These are phyloP conservation scores for Calephelis virginiensis DNA, from an alignment of 1,140 invertebrate genomes.

Conservation along the genomic window DNA sequence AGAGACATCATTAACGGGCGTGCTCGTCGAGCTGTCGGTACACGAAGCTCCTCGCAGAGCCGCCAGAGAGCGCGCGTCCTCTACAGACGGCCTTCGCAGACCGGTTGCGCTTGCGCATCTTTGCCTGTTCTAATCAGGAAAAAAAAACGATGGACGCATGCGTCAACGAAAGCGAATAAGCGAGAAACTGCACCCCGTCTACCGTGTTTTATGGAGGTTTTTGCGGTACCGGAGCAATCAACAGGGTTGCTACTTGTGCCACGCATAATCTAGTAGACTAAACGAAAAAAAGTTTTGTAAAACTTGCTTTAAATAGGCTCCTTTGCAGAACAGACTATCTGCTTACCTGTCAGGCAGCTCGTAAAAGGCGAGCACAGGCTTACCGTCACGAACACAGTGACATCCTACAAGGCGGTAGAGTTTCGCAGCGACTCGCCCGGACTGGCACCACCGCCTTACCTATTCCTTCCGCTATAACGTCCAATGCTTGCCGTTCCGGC, in stretches of 20 bases:
- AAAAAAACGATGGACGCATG: constrained; percentile 64
- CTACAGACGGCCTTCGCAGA: constrained; percentile 65
- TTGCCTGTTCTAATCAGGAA: constrained; percentile 74
- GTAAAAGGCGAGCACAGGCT: no score
- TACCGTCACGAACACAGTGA: no score
- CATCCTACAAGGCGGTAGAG: no score
- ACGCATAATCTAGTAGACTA: no score
- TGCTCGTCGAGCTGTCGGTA: constrained; percentile 30
- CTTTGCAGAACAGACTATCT: no score
- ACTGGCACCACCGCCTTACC: no score
- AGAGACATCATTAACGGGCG: constrained; percentile 64
- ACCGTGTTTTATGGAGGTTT: constrained; percentile 66
- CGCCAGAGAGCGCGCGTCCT: constrained; percentile 37
- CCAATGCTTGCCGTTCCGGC: no score
- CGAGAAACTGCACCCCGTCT: constrained; percentile 55
- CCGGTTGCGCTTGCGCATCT: constrained; percentile 73
- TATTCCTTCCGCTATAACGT: no score
- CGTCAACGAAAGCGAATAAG: constrained; percentile 68
- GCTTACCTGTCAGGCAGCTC: no score
- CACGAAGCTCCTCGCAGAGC: constrained; percentile 40
- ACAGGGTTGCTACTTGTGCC: constrained; percentile 32
- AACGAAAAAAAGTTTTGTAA: no score
- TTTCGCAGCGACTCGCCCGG: no score
- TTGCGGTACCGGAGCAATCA: constrained; percentile 52
- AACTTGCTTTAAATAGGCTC: no score